Percentiles rank a stretch among this genome's conserved stretches.
These are phyloP conservation scores for Oriolus oriolus DNA, from an alignment of 2,113 vertebrate genomes.

Conservation along the genomic window DNA sequence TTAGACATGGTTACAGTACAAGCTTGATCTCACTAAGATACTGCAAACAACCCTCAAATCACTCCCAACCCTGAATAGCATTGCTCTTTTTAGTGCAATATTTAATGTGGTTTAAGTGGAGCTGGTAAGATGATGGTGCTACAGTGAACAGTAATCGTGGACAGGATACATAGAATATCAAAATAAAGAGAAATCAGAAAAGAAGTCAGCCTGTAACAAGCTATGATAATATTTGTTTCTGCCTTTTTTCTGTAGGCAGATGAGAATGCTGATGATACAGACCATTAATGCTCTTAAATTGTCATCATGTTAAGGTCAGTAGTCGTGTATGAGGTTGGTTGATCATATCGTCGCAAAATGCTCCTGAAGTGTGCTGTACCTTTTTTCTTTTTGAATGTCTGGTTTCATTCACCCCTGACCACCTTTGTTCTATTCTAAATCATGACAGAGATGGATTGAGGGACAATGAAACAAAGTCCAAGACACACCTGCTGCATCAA, in stretches of 20 bases:
- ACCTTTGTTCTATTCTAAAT: neutral
- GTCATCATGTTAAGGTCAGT: neutral
- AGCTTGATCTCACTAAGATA: neutral
- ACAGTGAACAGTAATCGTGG: neutral
- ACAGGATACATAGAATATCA: neutral
- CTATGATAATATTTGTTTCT: neutral
- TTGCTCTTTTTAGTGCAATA: neutral
- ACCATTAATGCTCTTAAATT: conserved; percentile 33
- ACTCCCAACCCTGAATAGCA: neutral
- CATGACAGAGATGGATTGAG: neutral
- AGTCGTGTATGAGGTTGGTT: neutral
- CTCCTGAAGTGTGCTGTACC: neutral
- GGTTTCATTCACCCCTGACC: neutral
- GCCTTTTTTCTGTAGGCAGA: neutral
- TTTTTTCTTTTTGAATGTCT: neutral
- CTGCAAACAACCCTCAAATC: neutral
- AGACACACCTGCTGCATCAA: neutral
- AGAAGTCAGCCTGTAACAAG: neutral
- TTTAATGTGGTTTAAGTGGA: neutral
- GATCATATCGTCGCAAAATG: neutral
- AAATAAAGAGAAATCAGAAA: neutral
- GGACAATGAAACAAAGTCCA: neutral
- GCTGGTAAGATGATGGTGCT: neutral
- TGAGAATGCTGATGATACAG: conserved; percentile 8
- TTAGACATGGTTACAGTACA: neutral